Evolutionary conservation across 37 sponge, comb jelly and placozoan genomes (phyloP).

Genomic region (Geodia barretti): DNA sequence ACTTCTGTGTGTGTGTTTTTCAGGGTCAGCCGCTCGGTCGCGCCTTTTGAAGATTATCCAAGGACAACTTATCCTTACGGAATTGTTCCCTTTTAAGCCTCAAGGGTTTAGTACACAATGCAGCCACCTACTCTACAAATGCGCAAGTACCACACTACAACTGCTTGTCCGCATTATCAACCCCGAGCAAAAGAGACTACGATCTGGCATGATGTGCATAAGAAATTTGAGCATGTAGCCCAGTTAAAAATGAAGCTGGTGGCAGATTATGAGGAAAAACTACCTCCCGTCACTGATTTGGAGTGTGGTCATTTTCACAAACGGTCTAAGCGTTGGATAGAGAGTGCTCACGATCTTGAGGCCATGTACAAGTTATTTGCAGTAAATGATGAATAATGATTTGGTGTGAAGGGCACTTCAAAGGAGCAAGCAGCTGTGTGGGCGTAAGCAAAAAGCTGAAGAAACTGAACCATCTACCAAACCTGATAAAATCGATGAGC

Average conservation of each 20-base stretch:
- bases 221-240: not conserved
- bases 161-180: not conserved
- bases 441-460: conserved; percentile 3
- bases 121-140: too few species aligned
- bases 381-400: not conserved
- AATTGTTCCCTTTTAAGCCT: too few species aligned
- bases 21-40: too few species aligned
- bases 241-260: conserved; percentile 12
- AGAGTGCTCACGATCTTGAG: conserved; percentile 3
- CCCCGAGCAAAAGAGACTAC: conserved; percentile 1
- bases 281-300: not conserved
- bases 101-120: too few species aligned
- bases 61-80: too few species aligned
- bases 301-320: conserved; percentile 13
- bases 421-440: not conserved
- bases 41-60: too few species aligned
- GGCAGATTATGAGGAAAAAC: conserved; percentile 1
- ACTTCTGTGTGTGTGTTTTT: too few species aligned
- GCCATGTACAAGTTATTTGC: conserved; percentile 4
- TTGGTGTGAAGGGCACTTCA: conserved; percentile 19
- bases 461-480: conserved; percentile 2
- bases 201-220: not conserved
- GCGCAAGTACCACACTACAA: too few species aligned
- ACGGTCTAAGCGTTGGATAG: not conserved
- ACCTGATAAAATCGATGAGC: conserved; percentile 6